A percentile compares a stretch with the other conserved stretches of the same genome.
These are phyloP conservation scores for Drosophila demipolita DNA, from an alignment of 2,888 invertebrate genomes.

Conservation along the genomic window DNA sequence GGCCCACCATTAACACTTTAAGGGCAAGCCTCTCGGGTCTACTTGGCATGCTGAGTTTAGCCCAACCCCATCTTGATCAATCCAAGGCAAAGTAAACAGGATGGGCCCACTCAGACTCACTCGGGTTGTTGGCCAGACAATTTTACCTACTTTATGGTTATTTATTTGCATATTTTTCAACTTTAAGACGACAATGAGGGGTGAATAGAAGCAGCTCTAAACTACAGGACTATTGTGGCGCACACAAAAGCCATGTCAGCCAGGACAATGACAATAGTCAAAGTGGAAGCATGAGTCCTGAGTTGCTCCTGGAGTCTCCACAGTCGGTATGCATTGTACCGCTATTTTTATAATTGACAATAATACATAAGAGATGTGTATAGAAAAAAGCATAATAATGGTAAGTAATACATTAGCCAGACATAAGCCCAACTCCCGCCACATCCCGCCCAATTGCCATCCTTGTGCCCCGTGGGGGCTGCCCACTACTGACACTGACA, in stretches of 20 bases:
- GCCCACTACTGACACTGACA: conserved; percentile 66
- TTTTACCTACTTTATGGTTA: conserved; percentile 76
- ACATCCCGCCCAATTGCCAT: neutral
- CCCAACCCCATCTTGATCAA: conserved; percentile 25
- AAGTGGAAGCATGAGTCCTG: conserved; percentile 26
- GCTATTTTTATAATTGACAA: conserved; percentile 75
- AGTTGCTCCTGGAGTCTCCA: conserved; percentile 17
- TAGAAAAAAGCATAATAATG: conserved; percentile 69
- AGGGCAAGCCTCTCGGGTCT: conserved; percentile 63
- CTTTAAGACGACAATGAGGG: conserved; percentile 74
- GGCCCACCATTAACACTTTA: conserved; percentile 67
- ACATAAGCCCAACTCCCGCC: conserved; percentile 58
- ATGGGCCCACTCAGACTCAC: conserved; percentile 52
- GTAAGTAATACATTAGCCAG: conserved; percentile 79
- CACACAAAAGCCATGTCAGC: conserved; percentile 55
- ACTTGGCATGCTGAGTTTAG: conserved; percentile 48
- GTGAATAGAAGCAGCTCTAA: conserved; percentile 27
- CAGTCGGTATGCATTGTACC: conserved; percentile 63
- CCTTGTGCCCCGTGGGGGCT: conserved; percentile 21
- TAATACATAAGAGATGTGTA: conserved; percentile 69
- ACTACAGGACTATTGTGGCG: conserved; percentile 57
- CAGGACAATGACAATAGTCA: conserved; percentile 63
- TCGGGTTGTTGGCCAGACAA: conserved; percentile 78
- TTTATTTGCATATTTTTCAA: conserved; percentile 78
- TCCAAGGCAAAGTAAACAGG: conserved; percentile 42